Conservation (phyloP, 2,797 vertebrate genomes). For the Gastrophryne carolinensis region DNA sequence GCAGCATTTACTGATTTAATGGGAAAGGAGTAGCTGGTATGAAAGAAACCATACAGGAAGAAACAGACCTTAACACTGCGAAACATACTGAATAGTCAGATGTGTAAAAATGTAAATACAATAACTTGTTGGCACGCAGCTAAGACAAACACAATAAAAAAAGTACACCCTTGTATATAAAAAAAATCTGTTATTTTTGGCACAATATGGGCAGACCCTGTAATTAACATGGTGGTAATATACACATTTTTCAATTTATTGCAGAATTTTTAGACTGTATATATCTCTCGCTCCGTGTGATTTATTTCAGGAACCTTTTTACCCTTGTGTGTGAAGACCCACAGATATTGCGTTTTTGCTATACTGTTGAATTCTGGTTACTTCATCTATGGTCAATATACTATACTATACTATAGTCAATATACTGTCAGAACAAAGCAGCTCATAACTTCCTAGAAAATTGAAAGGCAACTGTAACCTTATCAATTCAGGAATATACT, state of each 20-base stretch:
- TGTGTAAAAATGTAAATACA: slow-evolving; percentile 29
- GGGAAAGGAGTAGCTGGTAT: neutral
- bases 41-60: slow-evolving; percentile 22
- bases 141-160: neutral
- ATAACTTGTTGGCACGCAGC: slow-evolving; percentile 40
- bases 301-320: too few relatives aligned
- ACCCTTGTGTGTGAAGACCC: too few relatives aligned
- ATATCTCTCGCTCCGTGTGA: too few relatives aligned
- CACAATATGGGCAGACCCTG: slow-evolving; percentile 14
- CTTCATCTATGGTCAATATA: too few relatives aligned
- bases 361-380: too few relatives aligned
- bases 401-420: too few relatives aligned
- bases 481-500: too few relatives aligned
- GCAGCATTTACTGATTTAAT: slow-evolving; percentile 38
- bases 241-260: neutral
- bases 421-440: too few relatives aligned
- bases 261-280: too few relatives aligned
- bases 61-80: slow-evolving; percentile 21
- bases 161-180: neutral
- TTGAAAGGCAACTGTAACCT: too few relatives aligned
- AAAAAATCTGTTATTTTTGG: slow-evolving; percentile 41
- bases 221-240: neutral
- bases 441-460: too few relatives aligned
- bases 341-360: too few relatives aligned
- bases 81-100: slow-evolving; percentile 14